A percentile compares a stretch with the other conserved stretches of the same genome.
phyloP scores from a whole-genome alignment of 2,113 vertebrate species.

The Aix galericulata region DNA sequence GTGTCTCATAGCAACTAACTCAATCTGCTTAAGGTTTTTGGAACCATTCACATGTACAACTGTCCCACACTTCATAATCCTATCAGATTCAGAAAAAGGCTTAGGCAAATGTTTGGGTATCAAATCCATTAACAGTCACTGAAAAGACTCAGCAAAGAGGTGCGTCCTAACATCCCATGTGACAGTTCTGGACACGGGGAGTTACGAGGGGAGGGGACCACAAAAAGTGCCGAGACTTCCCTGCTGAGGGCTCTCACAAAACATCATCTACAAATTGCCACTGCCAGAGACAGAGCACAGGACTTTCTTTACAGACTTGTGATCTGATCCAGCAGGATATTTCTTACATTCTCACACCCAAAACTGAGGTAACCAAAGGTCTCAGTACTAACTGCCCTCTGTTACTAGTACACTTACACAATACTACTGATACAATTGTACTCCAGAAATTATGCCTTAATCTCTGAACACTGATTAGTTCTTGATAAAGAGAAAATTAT shows the following conservation, averaged over 20 bases:
- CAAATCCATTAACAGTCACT: not conserved
- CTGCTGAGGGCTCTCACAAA: not conserved
- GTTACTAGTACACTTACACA: not conserved
- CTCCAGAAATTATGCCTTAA: not conserved
- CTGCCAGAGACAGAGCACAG: not conserved
- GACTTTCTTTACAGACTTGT: fast-evolving
- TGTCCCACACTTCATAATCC: not conserved
- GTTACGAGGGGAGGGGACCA: fast-evolving
- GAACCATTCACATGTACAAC: not conserved
- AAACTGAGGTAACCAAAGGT: not conserved
- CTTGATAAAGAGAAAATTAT: not conserved
- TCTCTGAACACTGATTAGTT: not conserved
- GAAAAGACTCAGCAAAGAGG: not conserved
- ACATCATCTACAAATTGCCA: not conserved
- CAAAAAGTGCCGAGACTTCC: not conserved
- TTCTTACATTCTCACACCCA: not conserved
- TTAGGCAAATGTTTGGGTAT: not conserved
- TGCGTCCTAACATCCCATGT: not conserved
- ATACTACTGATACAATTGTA: not conserved
- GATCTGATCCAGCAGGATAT: fast-evolving
- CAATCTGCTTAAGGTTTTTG: not conserved
- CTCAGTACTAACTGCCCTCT: not conserved
- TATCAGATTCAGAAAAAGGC: not conserved
- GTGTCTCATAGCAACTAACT: not conserved
- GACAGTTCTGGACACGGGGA: fast-evolving